Percentiles rank a stretch among this genome's conserved stretches.
Evolutionary conservation across 2,797 vertebrate genomes (phyloP).

Genomic region (Pteronotus mesoamericanus): DNA sequence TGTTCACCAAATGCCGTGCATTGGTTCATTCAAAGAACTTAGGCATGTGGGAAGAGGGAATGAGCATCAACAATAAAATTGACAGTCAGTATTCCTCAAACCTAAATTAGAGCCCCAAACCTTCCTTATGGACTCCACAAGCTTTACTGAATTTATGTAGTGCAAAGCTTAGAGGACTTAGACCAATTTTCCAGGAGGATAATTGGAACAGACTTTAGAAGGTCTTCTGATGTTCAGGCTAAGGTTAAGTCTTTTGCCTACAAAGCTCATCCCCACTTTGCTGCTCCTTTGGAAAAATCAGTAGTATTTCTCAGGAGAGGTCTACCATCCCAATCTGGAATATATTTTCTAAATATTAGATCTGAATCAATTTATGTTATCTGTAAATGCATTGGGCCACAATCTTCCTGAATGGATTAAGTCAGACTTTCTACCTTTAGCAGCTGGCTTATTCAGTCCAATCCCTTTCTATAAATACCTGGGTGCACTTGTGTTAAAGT

Average conservation of each 20-base stretch:
- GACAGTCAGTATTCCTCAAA: neutral
- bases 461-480: conserved; percentile 79
- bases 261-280: neutral
- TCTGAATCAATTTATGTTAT: conserved; percentile 74
- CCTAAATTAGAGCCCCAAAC: neutral
- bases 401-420: conserved; percentile 63
- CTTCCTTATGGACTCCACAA: neutral
- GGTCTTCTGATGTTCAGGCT: neutral
- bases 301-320: conserved; percentile 25
- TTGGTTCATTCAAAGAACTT: neutral
- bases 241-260: neutral
- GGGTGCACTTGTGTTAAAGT: conserved; percentile 61
- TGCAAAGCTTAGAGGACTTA: neutral
- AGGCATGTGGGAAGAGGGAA: neutral
- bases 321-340: neutral
- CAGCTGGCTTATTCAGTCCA: conserved; percentile 66
- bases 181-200: neutral
- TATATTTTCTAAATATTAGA: conserved; percentile 59
- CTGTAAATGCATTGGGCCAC: conserved; percentile 53
- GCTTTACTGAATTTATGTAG: neutral
- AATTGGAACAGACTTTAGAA: neutral
- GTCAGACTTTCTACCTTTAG: conserved; percentile 74
- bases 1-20: neutral
- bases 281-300: neutral
- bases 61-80: neutral